Base-by-base conservation (phyloP, 2,888 invertebrate genomes). In the Cephus pygmeus region DNA sequence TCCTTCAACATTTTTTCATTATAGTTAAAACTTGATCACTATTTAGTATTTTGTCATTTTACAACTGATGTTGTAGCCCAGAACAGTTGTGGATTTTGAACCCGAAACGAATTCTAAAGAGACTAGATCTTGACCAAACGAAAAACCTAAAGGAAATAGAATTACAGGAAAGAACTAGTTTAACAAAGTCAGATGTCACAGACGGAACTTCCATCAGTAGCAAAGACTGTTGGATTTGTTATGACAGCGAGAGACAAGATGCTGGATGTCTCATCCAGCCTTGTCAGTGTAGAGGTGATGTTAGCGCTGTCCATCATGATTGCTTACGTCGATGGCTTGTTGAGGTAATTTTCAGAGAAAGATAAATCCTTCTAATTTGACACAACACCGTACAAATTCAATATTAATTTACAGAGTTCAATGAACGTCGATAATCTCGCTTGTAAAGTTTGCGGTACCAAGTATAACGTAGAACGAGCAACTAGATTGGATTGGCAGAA, bases 201-300 rank as follows among this genome's bases (percentile, higher is more conserved):
- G 94, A 94, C 85, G 92, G 93, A 85, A 92, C 92, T 31, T 94
- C 94, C 80, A 89, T 94, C 78, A 92, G 92, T 80, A 94, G 93
- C 85, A 93, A 94, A 86, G 98, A 98, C 91, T 98, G 98, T 91
- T 98, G 98, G 97, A 98, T 98, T 86, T 98, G 98, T 92, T 98
- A 98, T 90, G 98, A 98, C 92, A 93, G 93, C 82, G 95, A 97
- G 68, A 94, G 96, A 78, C 92, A 93, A 33, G 97, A 98, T 88
- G 93, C 92, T 75, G 94, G 94, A 23, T 96, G 96, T 1, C 93
- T 98, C 79, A 98, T 98, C 89, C 95, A 96, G 86, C 98, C 98
- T 15, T 98, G 98, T 88, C 95, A 95, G 78, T 98, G 98, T 91
- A 95, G 96, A 73, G 98, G 98, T 12, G 98, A 98, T 92, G 97